A percentile compares a stretch with the other conserved stretches of the same genome.
These are phyloP conservation scores for Mola mola DNA, from an alignment of 2,113 vertebrate genomes.

Conservation along the genomic window DNA sequence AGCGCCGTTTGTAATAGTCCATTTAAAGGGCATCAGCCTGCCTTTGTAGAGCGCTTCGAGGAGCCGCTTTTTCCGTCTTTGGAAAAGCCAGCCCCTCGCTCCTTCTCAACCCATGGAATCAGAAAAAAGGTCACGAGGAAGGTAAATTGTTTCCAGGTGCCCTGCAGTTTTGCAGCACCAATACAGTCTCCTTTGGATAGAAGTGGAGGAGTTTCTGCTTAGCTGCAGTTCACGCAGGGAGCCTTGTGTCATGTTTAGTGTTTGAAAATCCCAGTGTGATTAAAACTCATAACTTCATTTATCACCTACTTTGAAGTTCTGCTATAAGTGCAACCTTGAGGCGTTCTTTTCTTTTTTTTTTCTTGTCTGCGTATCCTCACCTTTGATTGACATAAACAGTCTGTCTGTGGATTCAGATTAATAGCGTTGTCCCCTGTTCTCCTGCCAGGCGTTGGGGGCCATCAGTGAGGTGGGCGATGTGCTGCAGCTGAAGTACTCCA, in stretches of 20 bases:
- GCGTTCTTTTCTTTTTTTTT: too few relatives aligned
- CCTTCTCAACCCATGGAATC: conserved; percentile 60
- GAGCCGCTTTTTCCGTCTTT: conserved; percentile 68
- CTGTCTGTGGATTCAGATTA: background rate
- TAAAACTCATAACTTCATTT: conserved; percentile 32
- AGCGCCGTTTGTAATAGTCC: conserved; percentile 69
- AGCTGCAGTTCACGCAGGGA: conserved; percentile 51
- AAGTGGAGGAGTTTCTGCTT: conserved; percentile 44
- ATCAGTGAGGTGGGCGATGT: conserved; percentile 93
- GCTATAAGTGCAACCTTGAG: background rate
- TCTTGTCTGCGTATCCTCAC: background rate
- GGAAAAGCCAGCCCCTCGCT: conserved; percentile 55
- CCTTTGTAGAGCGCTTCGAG: conserved; percentile 65
- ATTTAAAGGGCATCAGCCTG: conserved; percentile 67
- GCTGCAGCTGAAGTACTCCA: conserved; percentile 94
- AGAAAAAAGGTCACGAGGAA: conserved; percentile 71
- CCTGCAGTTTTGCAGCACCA: conserved; percentile 65
- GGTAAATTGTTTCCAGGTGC: conserved; percentile 82
- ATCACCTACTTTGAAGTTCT: conserved; percentile 5
- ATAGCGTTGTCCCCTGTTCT: conserved; percentile 11
- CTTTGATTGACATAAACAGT: background rate
- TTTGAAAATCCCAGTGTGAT: conserved; percentile 27
- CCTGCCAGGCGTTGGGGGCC: conserved; percentile 87
- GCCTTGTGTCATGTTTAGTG: conserved; percentile 35
- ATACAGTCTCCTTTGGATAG: conserved; percentile 66